Base-by-base conservation (phyloP, 2,888 invertebrate species). In the Parnassius mnemosyne region DNA sequence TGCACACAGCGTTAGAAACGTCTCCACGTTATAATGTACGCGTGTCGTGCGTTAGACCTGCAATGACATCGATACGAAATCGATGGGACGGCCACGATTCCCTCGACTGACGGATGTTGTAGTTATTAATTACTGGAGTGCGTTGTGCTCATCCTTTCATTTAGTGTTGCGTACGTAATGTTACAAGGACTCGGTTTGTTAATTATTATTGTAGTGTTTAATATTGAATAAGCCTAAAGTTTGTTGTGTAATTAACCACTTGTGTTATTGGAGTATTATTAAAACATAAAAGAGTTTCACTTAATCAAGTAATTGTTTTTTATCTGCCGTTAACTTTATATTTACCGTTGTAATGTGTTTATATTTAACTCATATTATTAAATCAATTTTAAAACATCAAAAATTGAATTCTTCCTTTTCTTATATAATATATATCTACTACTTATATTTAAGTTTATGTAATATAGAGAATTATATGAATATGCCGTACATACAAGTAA, bases 1-100 rank as follows among this genome's bases (percentile, higher is more conserved):
- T 61, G 46, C 60, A 67, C 60, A 61, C 63, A 53, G 43, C 12
- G 2, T 10, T 25, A 57, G 51, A 44, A 51, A 46, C 34, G 60
- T 55, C 46, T 53, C 78, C 70, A 74, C 77, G 80, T 81, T 77
- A 73, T 82, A 84, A 80, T 84, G 83, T 81, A 84, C 87, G 64
- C 58, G 61, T 61, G 64, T 63, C 61, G 42, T 43, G 25, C 16
- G 67, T 69, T 78, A 72, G 81, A 78, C 77, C 80, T 80, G 70
- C 69, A 63, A 65, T 65, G 64, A 62, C 65, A 74, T 80, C 69
- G 69, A 78, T 72, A 77, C 71, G 69, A 69, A 74, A 72, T 71
- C 73, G 73, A 80, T 80, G 78, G 77, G 78, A 78, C 72, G 74
- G 77, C 69, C 76, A 77, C 71, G 75, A 75, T 76, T 69, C 69